These are phyloP conservation scores for Otolemur garnettii DNA, from an alignment of 2,113 vertebrate genomes.

Conservation along the genomic window DNA sequence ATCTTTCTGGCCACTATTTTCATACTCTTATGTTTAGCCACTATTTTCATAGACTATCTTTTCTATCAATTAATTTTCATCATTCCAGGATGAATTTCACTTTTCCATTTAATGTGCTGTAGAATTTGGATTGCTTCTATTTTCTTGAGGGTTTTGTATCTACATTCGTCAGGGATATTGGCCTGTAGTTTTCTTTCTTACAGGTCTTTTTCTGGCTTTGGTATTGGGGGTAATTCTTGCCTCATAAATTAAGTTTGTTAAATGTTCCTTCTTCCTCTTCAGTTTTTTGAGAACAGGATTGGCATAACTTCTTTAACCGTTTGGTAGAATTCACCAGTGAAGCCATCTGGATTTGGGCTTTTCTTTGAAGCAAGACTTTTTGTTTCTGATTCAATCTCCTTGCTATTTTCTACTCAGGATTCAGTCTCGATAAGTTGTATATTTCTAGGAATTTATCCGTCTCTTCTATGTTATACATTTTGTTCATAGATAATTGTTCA, in stretches of 20 bases:
- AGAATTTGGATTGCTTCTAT: neutral
- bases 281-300: neutral
- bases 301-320: neutral
- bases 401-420: neutral
- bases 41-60: neutral
- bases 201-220: neutral
- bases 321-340: neutral
- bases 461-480: neutral
- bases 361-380: neutral
- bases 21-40: neutral
- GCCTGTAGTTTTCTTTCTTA: neutral
- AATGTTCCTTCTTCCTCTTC: neutral
- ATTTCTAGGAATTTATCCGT: neutral
- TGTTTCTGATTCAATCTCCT: neutral
- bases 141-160: neutral
- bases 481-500: neutral
- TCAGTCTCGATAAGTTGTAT: neutral
- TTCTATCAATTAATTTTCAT: neutral
- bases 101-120: neutral
- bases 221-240: neutral
- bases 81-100: neutral
- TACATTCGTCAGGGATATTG: neutral
- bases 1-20: neutral
- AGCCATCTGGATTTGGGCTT: no score
- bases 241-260: neutral